These are phyloP conservation scores for Lytechinus variegatus DNA, from an alignment of 35 echinoderm and acorn worm species.

Conservation along the genomic window DNA sequence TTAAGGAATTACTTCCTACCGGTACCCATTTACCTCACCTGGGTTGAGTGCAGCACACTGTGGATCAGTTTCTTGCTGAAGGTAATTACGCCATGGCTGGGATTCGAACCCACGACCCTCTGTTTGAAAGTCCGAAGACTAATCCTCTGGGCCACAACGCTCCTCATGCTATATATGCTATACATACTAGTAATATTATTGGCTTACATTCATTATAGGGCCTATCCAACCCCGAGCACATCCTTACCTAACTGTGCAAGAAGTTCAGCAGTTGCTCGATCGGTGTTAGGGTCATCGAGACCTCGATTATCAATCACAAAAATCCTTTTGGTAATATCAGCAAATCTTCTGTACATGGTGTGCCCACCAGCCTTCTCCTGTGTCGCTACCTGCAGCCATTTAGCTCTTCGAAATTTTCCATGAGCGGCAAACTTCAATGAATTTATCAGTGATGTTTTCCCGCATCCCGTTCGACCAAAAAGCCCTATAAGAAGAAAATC, in stretches of 20 bases:
- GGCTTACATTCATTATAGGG: no score
- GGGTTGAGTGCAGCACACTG: no score
- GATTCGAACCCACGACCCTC: no score
- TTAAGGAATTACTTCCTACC: no score
- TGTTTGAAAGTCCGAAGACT: no score
- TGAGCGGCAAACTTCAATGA: slow-evolving; percentile 5
- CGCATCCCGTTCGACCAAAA: slow-evolving; percentile 22
- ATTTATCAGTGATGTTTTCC: slow-evolving; percentile 36
- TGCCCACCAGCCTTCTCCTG: slow-evolving; percentile 38
- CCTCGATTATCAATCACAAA: slow-evolving; percentile 25
- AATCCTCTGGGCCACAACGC: no score
- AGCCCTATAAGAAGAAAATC: no score
- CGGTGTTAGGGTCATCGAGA: background rate
- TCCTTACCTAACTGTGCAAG: background rate
- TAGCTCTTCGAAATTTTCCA: background rate
- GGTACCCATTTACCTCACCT: no score
- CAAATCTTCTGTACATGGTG: slow-evolving; percentile 17
- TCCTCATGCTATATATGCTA: no score
- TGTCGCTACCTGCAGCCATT: background rate
- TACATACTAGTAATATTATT: no score
- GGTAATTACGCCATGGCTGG: no score
- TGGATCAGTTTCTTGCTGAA: no score
- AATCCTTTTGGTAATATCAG: background rate
- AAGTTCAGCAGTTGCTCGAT: background rate
- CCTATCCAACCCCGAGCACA: background rate